phyloP scores from a whole-genome alignment of 2,113 vertebrate species.

The Connochaetes taurinus region DNA sequence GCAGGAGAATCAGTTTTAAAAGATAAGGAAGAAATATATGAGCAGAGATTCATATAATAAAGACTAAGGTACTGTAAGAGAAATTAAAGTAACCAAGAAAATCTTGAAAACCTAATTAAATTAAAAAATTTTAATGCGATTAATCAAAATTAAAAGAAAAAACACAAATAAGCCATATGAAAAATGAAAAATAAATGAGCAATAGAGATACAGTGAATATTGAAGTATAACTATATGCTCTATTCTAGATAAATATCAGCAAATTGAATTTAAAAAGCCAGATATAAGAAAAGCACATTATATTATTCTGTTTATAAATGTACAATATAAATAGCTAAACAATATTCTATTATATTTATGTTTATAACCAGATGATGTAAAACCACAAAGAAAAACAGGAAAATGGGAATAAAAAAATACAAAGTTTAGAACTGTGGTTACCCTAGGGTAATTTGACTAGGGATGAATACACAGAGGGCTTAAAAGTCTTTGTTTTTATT shows the following conservation, averaged over 20 bases:
- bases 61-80: neutral
- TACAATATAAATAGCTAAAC: neutral
- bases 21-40: neutral
- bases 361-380: neutral
- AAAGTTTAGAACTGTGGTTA: neutral
- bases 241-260: neutral
- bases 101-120: neutral
- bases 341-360: neutral
- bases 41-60: slow-evolving; percentile 1
- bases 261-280: neutral
- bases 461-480: neutral
- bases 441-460: neutral
- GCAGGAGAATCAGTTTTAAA: neutral
- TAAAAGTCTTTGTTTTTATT: neutral
- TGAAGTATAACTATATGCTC: neutral
- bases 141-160: neutral
- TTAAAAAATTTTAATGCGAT: neutral
- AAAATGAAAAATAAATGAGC: neutral
- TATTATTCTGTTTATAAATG: neutral
- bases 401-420: neutral
- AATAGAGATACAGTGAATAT: neutral
- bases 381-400: neutral
- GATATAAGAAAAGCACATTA: neutral
- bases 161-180: neutral
- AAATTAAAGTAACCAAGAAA: neutral